A percentile compares a stretch with the other conserved stretches of the same genome.
Conservation (phyloP, 2,113 vertebrate genomes). For the Larimichthys crocea region DNA sequence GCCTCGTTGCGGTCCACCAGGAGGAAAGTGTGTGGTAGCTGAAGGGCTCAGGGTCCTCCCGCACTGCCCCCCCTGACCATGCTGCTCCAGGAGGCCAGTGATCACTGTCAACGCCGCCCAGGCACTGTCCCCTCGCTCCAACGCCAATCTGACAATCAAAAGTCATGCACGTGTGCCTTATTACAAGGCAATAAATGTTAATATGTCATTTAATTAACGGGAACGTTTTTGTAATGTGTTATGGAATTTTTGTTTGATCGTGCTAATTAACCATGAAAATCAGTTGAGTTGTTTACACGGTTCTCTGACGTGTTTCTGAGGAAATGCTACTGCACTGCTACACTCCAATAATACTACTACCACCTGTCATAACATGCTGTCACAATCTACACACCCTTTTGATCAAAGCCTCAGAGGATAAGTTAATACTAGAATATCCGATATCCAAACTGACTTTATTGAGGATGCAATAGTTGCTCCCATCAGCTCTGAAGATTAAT, state of each 20-base stretch:
- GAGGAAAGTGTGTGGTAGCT: too few relatives aligned
- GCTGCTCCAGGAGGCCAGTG: conserved; percentile 84
- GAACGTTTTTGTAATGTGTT: background rate
- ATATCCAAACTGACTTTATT: conserved; percentile 14
- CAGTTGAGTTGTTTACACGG: background rate
- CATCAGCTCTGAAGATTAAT: background rate
- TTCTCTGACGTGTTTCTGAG: background rate
- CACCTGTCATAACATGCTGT: conserved; percentile 45
- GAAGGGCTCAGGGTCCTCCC: too few relatives aligned
- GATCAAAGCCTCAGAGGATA: conserved; percentile 45
- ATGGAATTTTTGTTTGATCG: background rate
- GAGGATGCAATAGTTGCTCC: background rate
- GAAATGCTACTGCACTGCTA: background rate
- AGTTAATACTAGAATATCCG: conserved; percentile 13
- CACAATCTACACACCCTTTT: conserved; percentile 28
- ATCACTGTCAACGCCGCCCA: conserved; percentile 88
- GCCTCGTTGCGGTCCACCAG: too few relatives aligned
- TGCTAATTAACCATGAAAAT: background rate
- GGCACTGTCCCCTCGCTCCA: conserved; percentile 90
- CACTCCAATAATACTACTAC: background rate
- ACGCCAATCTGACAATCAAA: conserved; percentile 83
- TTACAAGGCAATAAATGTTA: background rate
- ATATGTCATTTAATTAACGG: background rate
- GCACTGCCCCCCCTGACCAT: conserved; percentile 96
- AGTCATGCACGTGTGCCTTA: background rate